phyloP scores from a whole-genome alignment of 92 coral and sea anemone species.

The Bergia puertoricense region DNA sequence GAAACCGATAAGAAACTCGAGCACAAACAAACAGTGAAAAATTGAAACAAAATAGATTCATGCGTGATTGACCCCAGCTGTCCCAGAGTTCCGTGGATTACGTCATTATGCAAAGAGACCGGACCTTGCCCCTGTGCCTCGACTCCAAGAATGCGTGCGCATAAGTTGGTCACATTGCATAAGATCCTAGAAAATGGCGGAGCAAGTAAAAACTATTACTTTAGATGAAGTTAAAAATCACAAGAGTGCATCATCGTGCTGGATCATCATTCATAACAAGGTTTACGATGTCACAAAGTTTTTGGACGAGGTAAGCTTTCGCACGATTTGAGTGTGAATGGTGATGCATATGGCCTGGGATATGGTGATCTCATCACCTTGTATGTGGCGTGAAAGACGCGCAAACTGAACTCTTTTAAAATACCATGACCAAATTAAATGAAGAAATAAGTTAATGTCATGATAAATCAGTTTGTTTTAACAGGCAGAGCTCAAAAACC shows the following conservation, averaged over 20 bases:
- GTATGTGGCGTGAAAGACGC: neutral
- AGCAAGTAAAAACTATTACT: constrained; percentile 37
- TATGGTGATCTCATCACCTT: neutral
- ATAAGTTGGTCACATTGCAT: neutral
- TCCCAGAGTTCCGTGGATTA: too few relatives aligned
- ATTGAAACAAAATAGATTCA: too few relatives aligned
- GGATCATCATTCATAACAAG: constrained; percentile 84
- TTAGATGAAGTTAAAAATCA: constrained; percentile 77
- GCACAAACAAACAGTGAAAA: too few relatives aligned
- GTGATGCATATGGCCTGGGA: too few relatives aligned
- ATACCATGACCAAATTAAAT: neutral
- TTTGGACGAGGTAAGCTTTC: constrained; percentile 86
- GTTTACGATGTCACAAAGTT: constrained; percentile 92
- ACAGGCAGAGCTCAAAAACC: neutral
- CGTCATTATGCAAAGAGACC: too few relatives aligned
- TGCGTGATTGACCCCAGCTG: too few relatives aligned
- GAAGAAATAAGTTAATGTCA: neutral
- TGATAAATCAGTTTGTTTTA: neutral
- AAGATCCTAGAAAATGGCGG: constrained; percentile 58
- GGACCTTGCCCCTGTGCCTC: constrained; percentile 22
- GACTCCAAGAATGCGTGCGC: constrained; percentile 12
- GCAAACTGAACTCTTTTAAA: too few relatives aligned
- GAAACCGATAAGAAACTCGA: too few relatives aligned
- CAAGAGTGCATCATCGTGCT: constrained; percentile 76
- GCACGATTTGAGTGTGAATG: neutral